A percentile compares a stretch with the other conserved stretches of the same genome.
Conservation (phyloP, 2,888 invertebrate species). For the Meliscaeva auricollis region DNA sequence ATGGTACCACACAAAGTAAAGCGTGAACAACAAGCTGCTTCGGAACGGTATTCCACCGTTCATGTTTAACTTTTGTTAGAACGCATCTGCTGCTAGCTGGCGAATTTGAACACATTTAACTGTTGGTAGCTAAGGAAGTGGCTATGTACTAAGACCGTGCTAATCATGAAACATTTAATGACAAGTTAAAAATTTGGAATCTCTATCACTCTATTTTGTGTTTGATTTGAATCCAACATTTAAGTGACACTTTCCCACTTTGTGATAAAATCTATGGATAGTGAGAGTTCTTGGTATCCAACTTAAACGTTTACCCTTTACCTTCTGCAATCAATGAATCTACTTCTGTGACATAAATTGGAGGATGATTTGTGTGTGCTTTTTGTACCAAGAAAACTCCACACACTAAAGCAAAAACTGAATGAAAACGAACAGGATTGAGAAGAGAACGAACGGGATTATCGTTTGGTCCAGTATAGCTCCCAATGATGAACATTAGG, state of each 20-base stretch:
- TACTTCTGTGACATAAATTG: constrained; percentile 37
- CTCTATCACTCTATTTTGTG: not conserved
- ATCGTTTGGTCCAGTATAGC: not conserved
- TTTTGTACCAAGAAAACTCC: not conserved
- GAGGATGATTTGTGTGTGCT: constrained; percentile 4
- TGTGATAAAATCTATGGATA: not conserved
- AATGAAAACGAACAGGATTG: not conserved
- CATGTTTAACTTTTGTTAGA: too few relatives aligned
- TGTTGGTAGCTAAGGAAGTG: too few relatives aligned
- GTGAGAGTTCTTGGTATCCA: not conserved
- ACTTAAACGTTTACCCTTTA: not conserved
- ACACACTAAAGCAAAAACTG: not conserved
- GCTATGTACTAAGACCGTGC: too few relatives aligned
- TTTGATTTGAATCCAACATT: constrained; percentile 22
- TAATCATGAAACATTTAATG: too few relatives aligned
- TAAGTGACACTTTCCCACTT: not conserved
- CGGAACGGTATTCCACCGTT: too few relatives aligned
- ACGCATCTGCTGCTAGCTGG: too few relatives aligned
- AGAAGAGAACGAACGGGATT: not conserved
- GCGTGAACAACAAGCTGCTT: too few relatives aligned
- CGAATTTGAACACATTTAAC: too few relatives aligned
- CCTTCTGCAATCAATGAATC: constrained; percentile 60
- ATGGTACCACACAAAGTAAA: too few relatives aligned
- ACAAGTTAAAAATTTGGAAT: too few relatives aligned
- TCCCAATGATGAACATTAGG: too few relatives aligned